These are phyloP conservation scores for Gallinago undulata DNA, from an alignment of 2,113 vertebrate species.

Conservation along the genomic window DNA sequence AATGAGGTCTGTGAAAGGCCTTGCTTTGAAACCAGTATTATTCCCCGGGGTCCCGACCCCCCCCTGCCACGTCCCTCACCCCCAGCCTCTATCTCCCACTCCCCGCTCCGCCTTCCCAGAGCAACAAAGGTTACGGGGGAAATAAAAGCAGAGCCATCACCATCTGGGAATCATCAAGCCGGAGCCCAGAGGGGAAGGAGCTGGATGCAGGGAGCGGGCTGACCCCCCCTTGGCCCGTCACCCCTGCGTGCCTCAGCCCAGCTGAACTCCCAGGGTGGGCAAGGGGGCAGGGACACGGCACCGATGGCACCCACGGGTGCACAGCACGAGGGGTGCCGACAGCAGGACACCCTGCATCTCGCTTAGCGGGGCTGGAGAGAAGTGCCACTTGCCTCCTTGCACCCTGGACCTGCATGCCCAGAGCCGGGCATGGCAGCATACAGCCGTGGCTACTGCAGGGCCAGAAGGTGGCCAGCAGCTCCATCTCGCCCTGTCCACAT, in stretches of 20 bases:
- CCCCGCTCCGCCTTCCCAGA: constrained; percentile 43
- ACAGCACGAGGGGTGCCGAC: not conserved
- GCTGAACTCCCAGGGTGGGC: constrained; percentile 52
- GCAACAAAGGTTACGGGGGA: constrained; percentile 48
- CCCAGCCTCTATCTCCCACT: constrained; percentile 65
- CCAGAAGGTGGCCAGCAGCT: not conserved
- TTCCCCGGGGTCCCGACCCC: constrained; percentile 71
- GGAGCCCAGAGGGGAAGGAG: not conserved
- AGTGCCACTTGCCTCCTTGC: rapidly evolving
- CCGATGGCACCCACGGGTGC: constrained; percentile 5
- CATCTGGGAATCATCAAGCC: constrained; percentile 87
- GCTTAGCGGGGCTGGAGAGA: rapidly evolving
- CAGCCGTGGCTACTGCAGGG: rapidly evolving
- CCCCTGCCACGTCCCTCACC: constrained; percentile 32
- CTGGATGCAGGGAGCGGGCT: not conserved
- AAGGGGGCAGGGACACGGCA: constrained; percentile 74
- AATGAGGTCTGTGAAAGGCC: constrained; percentile 29
- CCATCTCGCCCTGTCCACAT: not conserved
- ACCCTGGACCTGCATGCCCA: not conserved
- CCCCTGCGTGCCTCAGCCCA: constrained; percentile 66
- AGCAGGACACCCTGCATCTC: not conserved
- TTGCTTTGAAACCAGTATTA: constrained; percentile 54
- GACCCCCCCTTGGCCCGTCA: constrained; percentile 59
- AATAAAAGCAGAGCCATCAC: constrained; percentile 60
- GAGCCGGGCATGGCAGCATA: not conserved